phyloP scores from a whole-genome alignment of 2,113 vertebrate species.

The Rafetus swinhoei region DNA sequence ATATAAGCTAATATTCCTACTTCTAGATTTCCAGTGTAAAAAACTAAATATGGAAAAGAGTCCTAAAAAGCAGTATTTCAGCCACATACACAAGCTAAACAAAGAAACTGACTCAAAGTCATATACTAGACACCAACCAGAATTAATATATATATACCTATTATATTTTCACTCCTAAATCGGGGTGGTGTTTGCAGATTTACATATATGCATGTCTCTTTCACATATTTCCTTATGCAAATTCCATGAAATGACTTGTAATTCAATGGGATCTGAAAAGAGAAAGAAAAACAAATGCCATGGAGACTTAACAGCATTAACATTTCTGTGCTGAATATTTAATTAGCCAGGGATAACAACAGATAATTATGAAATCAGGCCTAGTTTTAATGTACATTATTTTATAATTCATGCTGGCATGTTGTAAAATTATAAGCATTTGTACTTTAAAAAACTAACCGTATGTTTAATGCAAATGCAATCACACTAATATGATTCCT shows the following conservation, averaged over 20 bases:
- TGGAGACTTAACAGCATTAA: conserved; percentile 24
- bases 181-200: conserved; percentile 14
- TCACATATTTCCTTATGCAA: not conserved
- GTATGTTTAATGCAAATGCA: conserved; percentile 66
- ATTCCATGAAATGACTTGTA: not conserved
- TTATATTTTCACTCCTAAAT: conserved; percentile 36
- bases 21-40: not conserved
- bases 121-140: conserved; percentile 12
- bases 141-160: conserved; percentile 23
- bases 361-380: conserved; percentile 65
- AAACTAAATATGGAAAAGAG: not conserved
- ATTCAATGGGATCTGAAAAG: not conserved
- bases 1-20: conserved; percentile 11
- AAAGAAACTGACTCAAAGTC: conserved; percentile 50
- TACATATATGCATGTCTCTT: not conserved
- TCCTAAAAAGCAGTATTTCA: conserved; percentile 40
- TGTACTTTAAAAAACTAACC: conserved; percentile 53
- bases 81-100: conserved; percentile 1
- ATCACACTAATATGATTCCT: conserved; percentile 35
- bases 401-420: conserved; percentile 56
- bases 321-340: conserved; percentile 47
- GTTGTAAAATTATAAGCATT: conserved; percentile 58
- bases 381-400: conserved; percentile 54
- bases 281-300: not conserved
- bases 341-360: conserved; percentile 61